Base-by-base conservation (phyloP, 1,140 invertebrate species). In the Proales similis region DNA sequence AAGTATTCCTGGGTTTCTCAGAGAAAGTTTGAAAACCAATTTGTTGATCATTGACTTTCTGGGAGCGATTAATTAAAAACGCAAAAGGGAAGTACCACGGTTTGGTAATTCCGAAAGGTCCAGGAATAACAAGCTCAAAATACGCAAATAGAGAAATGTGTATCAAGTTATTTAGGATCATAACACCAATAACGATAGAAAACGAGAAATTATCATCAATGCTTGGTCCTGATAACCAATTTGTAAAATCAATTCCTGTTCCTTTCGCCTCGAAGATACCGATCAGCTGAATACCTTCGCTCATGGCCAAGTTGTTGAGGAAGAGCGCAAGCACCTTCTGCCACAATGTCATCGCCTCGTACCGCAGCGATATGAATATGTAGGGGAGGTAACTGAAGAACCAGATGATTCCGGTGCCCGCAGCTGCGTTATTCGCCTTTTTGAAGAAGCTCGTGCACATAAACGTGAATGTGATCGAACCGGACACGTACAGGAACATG, bases 331-430 rank as follows among this genome's bases (percentile, higher is more conserved):
- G 62, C 19, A 74, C 22, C 60, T 74, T 74, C 11, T 57, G 45
- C 4, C n/a, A 30, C 9, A 47, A 42, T 14, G 57, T 57, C 68
- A 75, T 63, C 4, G 62, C 67, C 57, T 70, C 68, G 48, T 87
- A 87, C 46, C 79, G 79, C 1, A 74, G 72, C n/a, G 79, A 71
- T 11, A 86, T 71, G 64, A 86, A 80, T 48, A 81, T 68, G 51
- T 70, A 72, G 0, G 73, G 73, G 12, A 75, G 63, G 51, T 72
- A 76, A 5, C 69, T 66, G n/a, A 72, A 43, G 45, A 74, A 73
- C 63, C 71, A 76, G 3, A 75, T 43, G 38, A 74, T 67, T 3
- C 70, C 72, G 6, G 65, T 68, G 9, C 72, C 69, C 30, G 70
- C 70, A 14, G 73, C 69, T 30, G 68, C 72, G 27, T 68, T 64